phyloP scores from a whole-genome alignment of 2,888 invertebrate species.

The Limnephilus marmoratus region DNA sequence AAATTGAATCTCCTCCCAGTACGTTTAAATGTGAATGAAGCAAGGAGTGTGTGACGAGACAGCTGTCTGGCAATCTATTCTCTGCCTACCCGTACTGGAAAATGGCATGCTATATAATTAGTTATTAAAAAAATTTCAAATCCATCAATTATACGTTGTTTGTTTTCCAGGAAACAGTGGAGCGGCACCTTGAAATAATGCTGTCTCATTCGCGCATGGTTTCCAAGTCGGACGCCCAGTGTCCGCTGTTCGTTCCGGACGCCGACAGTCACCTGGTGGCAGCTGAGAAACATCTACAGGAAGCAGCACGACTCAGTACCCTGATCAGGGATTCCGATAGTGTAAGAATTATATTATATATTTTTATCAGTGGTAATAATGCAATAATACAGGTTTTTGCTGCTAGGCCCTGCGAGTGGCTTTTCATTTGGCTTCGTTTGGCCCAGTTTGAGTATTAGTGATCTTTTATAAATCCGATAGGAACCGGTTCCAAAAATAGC shows the following conservation, averaged over 20 bases:
- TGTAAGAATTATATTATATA: neutral
- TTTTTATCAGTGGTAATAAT: neutral
- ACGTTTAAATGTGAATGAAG: too few relatives aligned
- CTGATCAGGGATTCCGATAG: neutral
- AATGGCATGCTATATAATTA: neutral
- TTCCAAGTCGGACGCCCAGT: slow-evolving; percentile 71
- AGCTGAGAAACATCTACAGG: slow-evolving; percentile 77
- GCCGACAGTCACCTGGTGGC: slow-evolving; percentile 72
- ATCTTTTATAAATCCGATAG: too few relatives aligned
- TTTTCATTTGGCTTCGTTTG: too few relatives aligned
- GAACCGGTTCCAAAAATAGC: too few relatives aligned
- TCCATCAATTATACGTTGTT: neutral
- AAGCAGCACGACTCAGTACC: slow-evolving; percentile 70
- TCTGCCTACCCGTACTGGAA: too few relatives aligned
- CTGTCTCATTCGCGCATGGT: slow-evolving; percentile 77
- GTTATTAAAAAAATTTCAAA: too few relatives aligned
- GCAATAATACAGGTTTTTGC: too few relatives aligned
- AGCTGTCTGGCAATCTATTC: too few relatives aligned
- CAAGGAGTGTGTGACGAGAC: too few relatives aligned
- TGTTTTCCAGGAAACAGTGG: slow-evolving; percentile 76
- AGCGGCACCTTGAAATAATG: slow-evolving; percentile 81
- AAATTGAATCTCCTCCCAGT: too few relatives aligned
- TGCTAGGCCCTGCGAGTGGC: too few relatives aligned
- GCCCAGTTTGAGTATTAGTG: too few relatives aligned
- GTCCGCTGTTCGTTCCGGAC: slow-evolving; percentile 68